Evolutionary conservation across 2,113 vertebrate genomes (phyloP), one percentile per base, ranked within the genome.

Genomic region (Sorex araneus): DNA sequence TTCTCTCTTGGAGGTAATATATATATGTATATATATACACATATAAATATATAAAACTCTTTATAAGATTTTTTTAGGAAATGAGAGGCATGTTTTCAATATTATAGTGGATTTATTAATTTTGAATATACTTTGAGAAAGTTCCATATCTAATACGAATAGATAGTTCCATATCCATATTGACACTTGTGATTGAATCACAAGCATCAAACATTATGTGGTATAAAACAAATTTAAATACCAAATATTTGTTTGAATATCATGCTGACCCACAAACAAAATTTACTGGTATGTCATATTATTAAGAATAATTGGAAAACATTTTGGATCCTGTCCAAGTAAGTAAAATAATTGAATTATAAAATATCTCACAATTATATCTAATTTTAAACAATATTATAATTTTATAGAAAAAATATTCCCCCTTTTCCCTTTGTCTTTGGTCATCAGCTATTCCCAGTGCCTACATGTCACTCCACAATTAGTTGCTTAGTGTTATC

Each of bases 61-160:
- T 1, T 43, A 15, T 10, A 34, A 80, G 19, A 12, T 86, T 73
- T 94, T 82, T 88, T 32, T 87, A 10, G 40, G 15, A 74, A 75
- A 10, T 81, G 1, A 10, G 64, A 81, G 25, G 73, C 18, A 80
- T 32, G 77, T 73, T 76, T 82, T 91, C 63, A 93, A 19, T 60
- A 19, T 4, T 32, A 45, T 23, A 34, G 7, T 89, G 27, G 75
- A 76, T 91, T 90, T 94, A 84, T 92, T 92, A 90, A 94, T 36
- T 82, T 93, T 67, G 36, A 83, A 85, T 84, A 8, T 73, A 1
- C n/a, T 54, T 4, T 94, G 67, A 82, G 74, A 86, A 89, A 54
- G 69, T 73, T 87, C 36, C 73, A 89, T 83, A 27, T 85, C 92
- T 76, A 92, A 92, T 67, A 28, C 7, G n/a, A n/a, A n/a, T n/a